phyloP scores from a whole-genome alignment of 2,797 vertebrate species.

The Protosalanx chinensis region DNA sequence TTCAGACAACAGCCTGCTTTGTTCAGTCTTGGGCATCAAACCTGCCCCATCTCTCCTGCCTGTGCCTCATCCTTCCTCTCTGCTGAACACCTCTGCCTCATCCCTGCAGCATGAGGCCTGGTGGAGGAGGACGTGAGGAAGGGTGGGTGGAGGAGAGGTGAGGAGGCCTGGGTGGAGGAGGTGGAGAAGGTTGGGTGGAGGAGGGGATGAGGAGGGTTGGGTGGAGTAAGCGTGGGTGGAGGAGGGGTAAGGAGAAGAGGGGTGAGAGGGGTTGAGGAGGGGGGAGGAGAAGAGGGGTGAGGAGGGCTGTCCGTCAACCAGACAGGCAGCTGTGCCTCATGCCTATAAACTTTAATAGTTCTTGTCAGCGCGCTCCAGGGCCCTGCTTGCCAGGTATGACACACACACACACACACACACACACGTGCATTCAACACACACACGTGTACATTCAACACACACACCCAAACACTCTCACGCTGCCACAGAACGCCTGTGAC shows the following conservation, averaged over 20 bases:
- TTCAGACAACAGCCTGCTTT: slow-evolving; percentile 28
- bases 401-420: slow-evolving; percentile 44
- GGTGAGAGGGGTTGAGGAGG: slow-evolving; percentile 45
- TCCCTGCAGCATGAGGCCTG: neutral
- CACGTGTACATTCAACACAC: slow-evolving; percentile 18
- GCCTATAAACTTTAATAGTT: slow-evolving; percentile 77
- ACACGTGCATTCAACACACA: slow-evolving; percentile 3
- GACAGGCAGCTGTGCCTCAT: slow-evolving; percentile 68
- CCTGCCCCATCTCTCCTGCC: neutral
- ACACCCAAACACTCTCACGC: neutral
- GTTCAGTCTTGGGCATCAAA: slow-evolving; percentile 29
- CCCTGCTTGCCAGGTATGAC: slow-evolving; percentile 63
- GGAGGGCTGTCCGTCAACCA: slow-evolving; percentile 61
- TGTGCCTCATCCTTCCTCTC: slow-evolving; percentile 16
- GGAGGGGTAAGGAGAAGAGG: slow-evolving; percentile 13
- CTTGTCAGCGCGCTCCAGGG: slow-evolving; percentile 68
- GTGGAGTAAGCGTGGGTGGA: neutral
- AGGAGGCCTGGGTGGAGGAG: too few relatives aligned
- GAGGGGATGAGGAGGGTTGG: neutral
- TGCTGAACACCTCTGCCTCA: neutral
- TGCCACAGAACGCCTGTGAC: neutral
- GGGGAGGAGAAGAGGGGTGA: slow-evolving; percentile 33
- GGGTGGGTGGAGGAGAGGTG: too few relatives aligned
- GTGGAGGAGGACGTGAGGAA: too few relatives aligned
- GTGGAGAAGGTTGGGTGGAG: neutral